These are phyloP conservation scores for Pogonomyrmex barbatus DNA, from an alignment of 1,140 invertebrate genomes.

Conservation along the genomic window DNA sequence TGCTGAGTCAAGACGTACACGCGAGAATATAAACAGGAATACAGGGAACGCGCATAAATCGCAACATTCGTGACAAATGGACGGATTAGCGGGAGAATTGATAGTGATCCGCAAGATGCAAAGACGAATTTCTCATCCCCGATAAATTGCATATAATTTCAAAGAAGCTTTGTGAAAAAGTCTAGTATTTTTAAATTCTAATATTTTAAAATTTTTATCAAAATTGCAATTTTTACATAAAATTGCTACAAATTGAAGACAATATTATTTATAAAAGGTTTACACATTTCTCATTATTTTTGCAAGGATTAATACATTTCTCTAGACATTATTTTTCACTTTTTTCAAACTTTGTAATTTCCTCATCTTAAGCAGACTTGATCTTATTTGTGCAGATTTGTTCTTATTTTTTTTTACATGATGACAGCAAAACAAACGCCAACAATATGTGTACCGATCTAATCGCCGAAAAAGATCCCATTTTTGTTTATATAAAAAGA, in stretches of 20 bases:
- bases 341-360: neutral
- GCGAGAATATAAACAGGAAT: constrained; percentile 39
- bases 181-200: neutral
- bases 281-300: neutral
- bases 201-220: neutral
- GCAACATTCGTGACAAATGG: constrained; percentile 13
- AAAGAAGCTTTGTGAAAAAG: neutral
- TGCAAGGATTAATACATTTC: neutral
- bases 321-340: neutral
- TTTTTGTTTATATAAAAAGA: neutral
- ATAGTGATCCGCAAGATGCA: neutral
- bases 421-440: neutral
- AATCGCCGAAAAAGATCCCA: neutral
- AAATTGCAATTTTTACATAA: neutral
- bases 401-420: neutral
- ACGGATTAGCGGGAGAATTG: constrained; percentile 32
- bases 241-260: neutral
- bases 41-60: constrained; percentile 28
- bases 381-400: neutral
- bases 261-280: neutral
- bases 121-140: neutral
- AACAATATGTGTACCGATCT: neutral
- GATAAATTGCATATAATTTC: neutral
- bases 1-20: constrained; percentile 22
- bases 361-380: neutral